Base-by-base conservation (phyloP, 2,113 vertebrate genomes). In the Microcebus tavaratra region DNA sequence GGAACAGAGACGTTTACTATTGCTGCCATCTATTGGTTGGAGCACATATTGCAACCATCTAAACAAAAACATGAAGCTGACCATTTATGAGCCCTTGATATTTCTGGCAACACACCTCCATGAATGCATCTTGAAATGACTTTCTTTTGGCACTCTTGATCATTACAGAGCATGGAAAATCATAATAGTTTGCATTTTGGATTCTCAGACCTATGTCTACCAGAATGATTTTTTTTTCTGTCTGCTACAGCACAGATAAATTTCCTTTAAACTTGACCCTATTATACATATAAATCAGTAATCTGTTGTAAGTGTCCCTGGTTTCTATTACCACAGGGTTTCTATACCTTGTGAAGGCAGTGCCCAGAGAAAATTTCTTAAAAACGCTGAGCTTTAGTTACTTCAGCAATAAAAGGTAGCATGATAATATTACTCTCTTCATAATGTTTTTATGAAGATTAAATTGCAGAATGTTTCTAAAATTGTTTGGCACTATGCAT, bases 11-110 rank as follows among this genome's bases (percentile, higher is more conserved):
- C 4, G 4, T 57, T 72, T 45, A 36, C 36, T 76, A 27, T 72
- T 45, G 61, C 95, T 91, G 70, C 72, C 96, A 91, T 92, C 96
- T 97, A 25, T 75, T 90, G 96, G 83, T 90, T 4, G 12, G 42
- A 59, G 50, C 1, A n/a, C 2, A 61, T 53, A 72, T 75, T 90
- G 55, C 90, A 92, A 27, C 6, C 53, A 81, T 11, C 17, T 55
- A 45, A 85, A 67, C 34, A 6, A 31, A 36, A 87, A 76, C 48
- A 39, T 8, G 42, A 88, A 57, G 11, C 21, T n/a, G 57, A 15
- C 34, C 6, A 0, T 81, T 70, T 82, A 6, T 20, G 67, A 87
- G 39, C 17, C 4, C 42, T 92, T 78, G 59, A 7, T 34, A 57
- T 76, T 91, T 82, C 78, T 17, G 48, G n/a, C 8, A 76, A 39